These are phyloP conservation scores for Cydia pomonella DNA, from an alignment of 1,140 invertebrate genomes.

Conservation along the genomic window DNA sequence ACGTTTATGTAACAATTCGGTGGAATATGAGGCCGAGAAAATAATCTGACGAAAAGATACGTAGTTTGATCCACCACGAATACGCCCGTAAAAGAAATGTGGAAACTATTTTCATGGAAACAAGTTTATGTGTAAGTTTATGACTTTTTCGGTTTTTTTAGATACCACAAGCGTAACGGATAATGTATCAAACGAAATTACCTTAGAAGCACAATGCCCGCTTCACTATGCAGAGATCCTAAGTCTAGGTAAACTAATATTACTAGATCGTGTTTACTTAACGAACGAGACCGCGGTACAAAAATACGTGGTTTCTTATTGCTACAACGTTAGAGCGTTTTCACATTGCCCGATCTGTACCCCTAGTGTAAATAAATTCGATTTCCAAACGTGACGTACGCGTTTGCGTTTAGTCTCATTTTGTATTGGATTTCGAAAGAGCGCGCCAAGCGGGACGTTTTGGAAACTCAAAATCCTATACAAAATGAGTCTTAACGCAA, in stretches of 20 bases:
- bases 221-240: background rate
- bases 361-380: no score
- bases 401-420: no score
- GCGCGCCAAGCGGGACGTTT: no score
- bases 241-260: slow-evolving; percentile 14
- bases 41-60: background rate
- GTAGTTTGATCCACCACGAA: background rate
- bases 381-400: no score
- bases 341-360: no score
- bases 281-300: slow-evolving; percentile 20
- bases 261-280: background rate
- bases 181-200: background rate
- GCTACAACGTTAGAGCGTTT: slow-evolving; percentile 19
- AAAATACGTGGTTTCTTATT: slow-evolving; percentile 31
- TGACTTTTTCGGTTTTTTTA: background rate
- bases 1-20: background rate
- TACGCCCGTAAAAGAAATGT: no score
- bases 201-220: background rate
- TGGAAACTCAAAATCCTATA: no score
- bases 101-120: no score
- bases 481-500: no score
- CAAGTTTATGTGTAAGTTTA: no score
- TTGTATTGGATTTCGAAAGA: no score
- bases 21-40: background rate
- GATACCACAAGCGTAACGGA: background rate